Evolutionary conservation across 2,797 vertebrate genomes (phyloP).

Genomic region (Triplophysa yarkandensis): DNA sequence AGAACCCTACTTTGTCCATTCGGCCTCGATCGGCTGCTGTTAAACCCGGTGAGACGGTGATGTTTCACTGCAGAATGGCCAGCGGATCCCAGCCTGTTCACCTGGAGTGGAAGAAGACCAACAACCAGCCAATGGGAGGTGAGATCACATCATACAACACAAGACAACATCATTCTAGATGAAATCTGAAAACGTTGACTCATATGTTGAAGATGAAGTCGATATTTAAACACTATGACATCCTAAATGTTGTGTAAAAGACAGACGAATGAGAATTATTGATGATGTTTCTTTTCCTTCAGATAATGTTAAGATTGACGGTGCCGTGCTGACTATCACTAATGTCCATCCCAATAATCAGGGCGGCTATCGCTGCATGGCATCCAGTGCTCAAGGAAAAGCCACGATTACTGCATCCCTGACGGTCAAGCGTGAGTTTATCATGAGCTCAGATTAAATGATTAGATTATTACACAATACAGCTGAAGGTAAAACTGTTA

Average conservation of each 20-base stretch:
- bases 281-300: neutral
- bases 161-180: neutral
- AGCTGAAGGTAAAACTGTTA: too few relatives aligned
- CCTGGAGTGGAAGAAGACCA: conserved; percentile 83
- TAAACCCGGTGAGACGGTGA: conserved; percentile 79
- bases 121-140: conserved; percentile 83
- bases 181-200: neutral
- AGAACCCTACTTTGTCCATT: conserved; percentile 83
- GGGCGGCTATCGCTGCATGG: conserved; percentile 87
- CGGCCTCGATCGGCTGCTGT: conserved; percentile 79
- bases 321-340: conserved; percentile 81
- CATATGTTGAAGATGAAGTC: too few relatives aligned
- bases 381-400: conserved; percentile 76
- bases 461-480: too few relatives aligned
- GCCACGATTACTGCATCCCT: conserved; percentile 75
- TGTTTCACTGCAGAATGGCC: conserved; percentile 81
- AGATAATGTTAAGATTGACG: conserved; percentile 87
- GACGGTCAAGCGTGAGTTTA: conserved; percentile 81
- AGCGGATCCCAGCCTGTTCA: conserved; percentile 73
- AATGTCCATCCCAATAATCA: conserved; percentile 77
- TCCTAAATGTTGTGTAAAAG: too few relatives aligned
- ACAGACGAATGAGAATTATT: too few relatives aligned
- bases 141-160: conserved; percentile 25
- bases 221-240: too few relatives aligned
- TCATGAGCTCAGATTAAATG: neutral